These are phyloP conservation scores for Dynastes hyllus DNA, from an alignment of 2,888 invertebrate species.

Conservation along the genomic window DNA sequence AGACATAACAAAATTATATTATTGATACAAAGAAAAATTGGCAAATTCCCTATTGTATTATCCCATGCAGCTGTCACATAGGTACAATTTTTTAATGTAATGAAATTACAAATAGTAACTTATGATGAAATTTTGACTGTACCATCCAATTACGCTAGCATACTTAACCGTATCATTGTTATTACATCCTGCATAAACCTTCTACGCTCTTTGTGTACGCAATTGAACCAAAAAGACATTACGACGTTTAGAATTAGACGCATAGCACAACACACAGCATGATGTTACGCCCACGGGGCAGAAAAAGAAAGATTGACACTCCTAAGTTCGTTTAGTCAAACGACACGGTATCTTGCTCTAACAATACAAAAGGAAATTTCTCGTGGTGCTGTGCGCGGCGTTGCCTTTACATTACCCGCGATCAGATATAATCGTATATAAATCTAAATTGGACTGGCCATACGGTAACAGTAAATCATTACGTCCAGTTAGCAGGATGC, in stretches of 20 bases:
- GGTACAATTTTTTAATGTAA: too few species aligned
- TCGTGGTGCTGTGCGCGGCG: constrained; percentile 5
- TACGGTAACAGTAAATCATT: constrained; percentile 36
- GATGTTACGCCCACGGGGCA: constrained; percentile 16
- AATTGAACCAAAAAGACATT: background rate
- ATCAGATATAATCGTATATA: constrained; percentile 30
- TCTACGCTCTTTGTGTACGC: background rate
- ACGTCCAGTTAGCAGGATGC: constrained; percentile 16
- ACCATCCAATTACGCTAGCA: background rate
- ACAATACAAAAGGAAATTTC: constrained; percentile 28
- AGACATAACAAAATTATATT: too few species aligned
- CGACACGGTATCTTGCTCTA: background rate
- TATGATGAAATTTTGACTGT: background rate
- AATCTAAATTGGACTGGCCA: constrained; percentile 29
- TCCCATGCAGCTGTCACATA: too few species aligned
- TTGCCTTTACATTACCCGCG: constrained; percentile 1
- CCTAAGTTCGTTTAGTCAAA: background rate
- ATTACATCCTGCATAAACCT: constrained; percentile 6
- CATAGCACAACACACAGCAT: background rate
- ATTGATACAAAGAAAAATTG: too few species aligned
- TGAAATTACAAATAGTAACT: too few species aligned
- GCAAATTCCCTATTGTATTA: too few species aligned
- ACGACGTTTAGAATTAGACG: constrained; percentile 9
- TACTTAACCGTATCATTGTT: background rate
- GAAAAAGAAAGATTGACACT: constrained; percentile 6